These are phyloP conservation scores for Xestia rhomboidea DNA, from an alignment of 2,888 invertebrate species.

Conservation along the genomic window DNA sequence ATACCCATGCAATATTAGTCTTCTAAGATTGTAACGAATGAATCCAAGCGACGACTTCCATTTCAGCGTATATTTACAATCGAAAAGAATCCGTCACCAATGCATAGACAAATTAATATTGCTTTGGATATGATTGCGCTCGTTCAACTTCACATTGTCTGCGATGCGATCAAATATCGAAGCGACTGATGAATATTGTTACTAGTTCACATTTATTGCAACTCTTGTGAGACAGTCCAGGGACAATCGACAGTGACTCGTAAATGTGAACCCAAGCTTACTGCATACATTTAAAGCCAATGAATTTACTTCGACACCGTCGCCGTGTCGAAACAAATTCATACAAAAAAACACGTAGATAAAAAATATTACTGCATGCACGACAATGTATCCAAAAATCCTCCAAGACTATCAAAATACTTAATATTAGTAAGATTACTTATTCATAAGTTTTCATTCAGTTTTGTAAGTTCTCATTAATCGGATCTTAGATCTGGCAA, in stretches of 20 bases:
- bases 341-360: constrained; percentile 81
- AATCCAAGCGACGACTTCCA: constrained; percentile 73
- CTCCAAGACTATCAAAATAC: constrained; percentile 79
- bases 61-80: constrained; percentile 71
- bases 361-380: constrained; percentile 87
- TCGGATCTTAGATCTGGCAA: constrained; percentile 26
- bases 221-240: constrained; percentile 62
- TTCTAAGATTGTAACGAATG: constrained; percentile 76
- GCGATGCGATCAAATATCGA: constrained; percentile 82
- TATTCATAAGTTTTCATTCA: constrained; percentile 65
- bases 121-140: constrained; percentile 84
- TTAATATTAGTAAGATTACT: constrained; percentile 70
- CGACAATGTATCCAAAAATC: constrained; percentile 85
- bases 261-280: constrained; percentile 85
- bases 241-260: constrained; percentile 66
- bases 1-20: constrained; percentile 90
- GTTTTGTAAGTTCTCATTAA: constrained; percentile 38
- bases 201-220: constrained; percentile 79
- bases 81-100: constrained; percentile 83
- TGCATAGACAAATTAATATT: constrained; percentile 85
- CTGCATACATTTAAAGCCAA: constrained; percentile 88
- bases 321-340: constrained; percentile 77
- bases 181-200: constrained; percentile 80
- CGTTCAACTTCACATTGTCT: constrained; percentile 80
- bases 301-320: constrained; percentile 77